Percentiles rank a stretch among this genome's conserved stretches.
Evolutionary conservation across 1,140 invertebrate species (phyloP).

Genomic region (Zophobas morio): DNA sequence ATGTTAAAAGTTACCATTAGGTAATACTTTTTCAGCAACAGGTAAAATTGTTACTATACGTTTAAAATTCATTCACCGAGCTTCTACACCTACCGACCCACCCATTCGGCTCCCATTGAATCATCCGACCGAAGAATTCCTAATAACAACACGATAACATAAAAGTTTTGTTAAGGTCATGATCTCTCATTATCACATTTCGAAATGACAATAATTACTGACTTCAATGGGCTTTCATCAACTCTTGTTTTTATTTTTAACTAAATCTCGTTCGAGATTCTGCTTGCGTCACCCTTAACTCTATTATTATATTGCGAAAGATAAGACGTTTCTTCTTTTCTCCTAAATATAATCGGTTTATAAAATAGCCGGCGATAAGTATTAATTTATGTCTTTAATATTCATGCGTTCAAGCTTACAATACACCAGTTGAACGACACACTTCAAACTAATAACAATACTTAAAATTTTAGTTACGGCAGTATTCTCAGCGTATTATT

Average conservation of each 20-base stretch:
- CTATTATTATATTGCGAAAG: slow-evolving; percentile 42
- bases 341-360: slow-evolving; percentile 40
- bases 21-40: too few relatives aligned
- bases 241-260: slow-evolving; percentile 35
- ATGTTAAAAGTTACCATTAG: too few relatives aligned
- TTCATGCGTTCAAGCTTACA: slow-evolving; percentile 43
- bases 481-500: slow-evolving; percentile 31
- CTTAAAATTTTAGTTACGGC: slow-evolving; percentile 11
- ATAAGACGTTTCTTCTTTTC: slow-evolving; percentile 40
- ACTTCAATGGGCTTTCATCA: slow-evolving; percentile 19
- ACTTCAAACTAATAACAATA: slow-evolving; percentile 20
- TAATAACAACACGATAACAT: slow-evolving; percentile 36
- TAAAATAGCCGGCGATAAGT: slow-evolving; percentile 43
- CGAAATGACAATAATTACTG: slow-evolving; percentile 46
- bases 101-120: too few relatives aligned
- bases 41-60: too few relatives aligned
- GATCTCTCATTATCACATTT: slow-evolving; percentile 56
- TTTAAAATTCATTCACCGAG: too few relatives aligned
- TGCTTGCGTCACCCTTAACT: slow-evolving; percentile 44
- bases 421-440: slow-evolving; percentile 42
- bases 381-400: slow-evolving; percentile 45
- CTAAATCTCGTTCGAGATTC: slow-evolving; percentile 41
- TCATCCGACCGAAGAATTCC: slow-evolving; percentile 1
- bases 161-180: slow-evolving; percentile 50
- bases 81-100: too few relatives aligned